Percentiles rank a stretch among this genome's conserved stretches.
Evolutionary conservation across 2,113 vertebrate species (phyloP).

Genomic region (Ahaetulla prasina): DNA sequence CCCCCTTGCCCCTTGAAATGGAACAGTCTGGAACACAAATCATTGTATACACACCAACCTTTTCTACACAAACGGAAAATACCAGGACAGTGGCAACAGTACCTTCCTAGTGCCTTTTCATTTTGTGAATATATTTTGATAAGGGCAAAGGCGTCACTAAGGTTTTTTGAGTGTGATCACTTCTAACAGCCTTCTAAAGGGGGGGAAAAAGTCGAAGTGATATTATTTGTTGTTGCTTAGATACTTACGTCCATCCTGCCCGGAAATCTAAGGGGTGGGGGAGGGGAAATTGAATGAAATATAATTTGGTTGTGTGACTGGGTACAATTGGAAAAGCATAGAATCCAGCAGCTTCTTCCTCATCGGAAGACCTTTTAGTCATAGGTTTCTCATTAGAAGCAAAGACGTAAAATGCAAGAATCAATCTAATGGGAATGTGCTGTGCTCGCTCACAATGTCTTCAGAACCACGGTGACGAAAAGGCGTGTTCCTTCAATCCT

Average conservation of each 20-base stretch:
- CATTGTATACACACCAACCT: background rate
- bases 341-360: background rate
- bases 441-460: background rate
- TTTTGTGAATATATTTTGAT: background rate
- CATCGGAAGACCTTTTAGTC: background rate
- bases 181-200: background rate
- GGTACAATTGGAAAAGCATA: background rate
- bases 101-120: background rate
- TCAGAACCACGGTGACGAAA: background rate
- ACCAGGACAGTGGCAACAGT: background rate
- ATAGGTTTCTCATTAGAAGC: background rate
- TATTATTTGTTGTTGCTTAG: slow-evolving; percentile 6
- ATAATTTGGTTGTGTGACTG: background rate
- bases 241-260: background rate
- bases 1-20: background rate
- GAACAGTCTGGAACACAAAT: background rate
- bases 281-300: background rate
- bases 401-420: background rate
- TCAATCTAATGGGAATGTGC: background rate
- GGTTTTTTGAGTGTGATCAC: background rate
- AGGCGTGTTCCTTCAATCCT: background rate
- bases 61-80: background rate
- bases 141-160: background rate
- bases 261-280: background rate
- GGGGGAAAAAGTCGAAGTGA: background rate